Evolutionary conservation across 2,797 vertebrate genomes (phyloP).

Genomic region (Gephyroberyx darwinii): DNA sequence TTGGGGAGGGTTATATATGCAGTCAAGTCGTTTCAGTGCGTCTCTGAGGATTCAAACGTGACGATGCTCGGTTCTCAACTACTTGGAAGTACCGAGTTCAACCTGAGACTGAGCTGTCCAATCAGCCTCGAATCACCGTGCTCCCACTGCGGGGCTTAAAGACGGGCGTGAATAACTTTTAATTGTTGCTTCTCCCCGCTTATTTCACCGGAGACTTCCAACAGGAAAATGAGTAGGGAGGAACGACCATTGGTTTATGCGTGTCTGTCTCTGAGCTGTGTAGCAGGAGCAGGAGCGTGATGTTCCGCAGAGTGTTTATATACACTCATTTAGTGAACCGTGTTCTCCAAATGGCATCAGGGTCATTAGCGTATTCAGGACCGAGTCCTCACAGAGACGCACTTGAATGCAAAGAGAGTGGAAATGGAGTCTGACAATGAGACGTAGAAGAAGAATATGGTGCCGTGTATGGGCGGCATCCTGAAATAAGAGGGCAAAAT

Average conservation of each 20-base stretch:
- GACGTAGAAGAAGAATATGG: conserved; percentile 35
- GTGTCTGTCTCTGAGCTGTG: conserved; percentile 38
- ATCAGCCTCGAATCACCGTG: conserved; percentile 28
- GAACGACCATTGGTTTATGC: conserved; percentile 18
- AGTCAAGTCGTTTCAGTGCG: conserved; percentile 39
- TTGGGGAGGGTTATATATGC: conserved; percentile 45
- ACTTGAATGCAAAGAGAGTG: conserved; percentile 47
- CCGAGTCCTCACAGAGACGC: conserved; percentile 57
- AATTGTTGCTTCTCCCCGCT: conserved; percentile 12
- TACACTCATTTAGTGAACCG: conserved; percentile 54
- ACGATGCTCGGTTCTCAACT: conserved; percentile 45
- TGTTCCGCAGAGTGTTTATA: conserved; percentile 69
- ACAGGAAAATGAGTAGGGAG: conserved; percentile 46
- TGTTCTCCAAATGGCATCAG: conserved; percentile 53
- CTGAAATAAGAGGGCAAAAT: neutral
- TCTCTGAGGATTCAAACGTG: conserved; percentile 60
- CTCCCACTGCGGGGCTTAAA: conserved; percentile 35
- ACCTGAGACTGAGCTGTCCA: conserved; percentile 38
- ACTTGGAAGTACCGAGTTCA: conserved; percentile 29
- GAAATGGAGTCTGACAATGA: conserved; percentile 45
- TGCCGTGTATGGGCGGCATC: conserved; percentile 2
- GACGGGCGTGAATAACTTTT: conserved; percentile 35
- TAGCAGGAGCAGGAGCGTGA: conserved; percentile 33
- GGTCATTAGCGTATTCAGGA: conserved; percentile 70
- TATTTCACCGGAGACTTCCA: conserved; percentile 42